These are phyloP conservation scores for Ernsta delagoae DNA, from an alignment of 2,888 invertebrate species.

Conservation along the genomic window DNA sequence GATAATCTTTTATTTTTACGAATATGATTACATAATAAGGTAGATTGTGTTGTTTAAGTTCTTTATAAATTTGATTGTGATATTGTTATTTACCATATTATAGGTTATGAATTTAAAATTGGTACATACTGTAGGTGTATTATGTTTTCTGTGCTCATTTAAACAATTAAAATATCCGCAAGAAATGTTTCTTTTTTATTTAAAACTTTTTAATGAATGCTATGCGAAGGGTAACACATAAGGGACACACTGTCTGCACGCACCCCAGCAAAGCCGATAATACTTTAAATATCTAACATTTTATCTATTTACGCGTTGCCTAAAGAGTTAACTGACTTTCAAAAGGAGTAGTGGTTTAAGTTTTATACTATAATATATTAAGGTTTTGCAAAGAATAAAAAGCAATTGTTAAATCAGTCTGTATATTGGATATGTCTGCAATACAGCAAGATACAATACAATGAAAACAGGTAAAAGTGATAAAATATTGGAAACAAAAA, in stretches of 20 bases:
- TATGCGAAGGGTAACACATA: no score
- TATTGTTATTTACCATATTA: conserved; percentile 27
- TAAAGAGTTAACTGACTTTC: no score
- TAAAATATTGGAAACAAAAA: conserved; percentile 85
- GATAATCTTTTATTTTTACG: conserved; percentile 25
- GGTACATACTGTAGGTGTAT: conserved; percentile 3
- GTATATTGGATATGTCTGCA: conserved; percentile 86
- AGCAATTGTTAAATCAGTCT: conserved; percentile 79
- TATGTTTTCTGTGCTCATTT: conserved; percentile 27
- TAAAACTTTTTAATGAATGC: no score
- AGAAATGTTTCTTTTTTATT: not conserved
- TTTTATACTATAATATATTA: not conserved
- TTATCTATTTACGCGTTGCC: no score
- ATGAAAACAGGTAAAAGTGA: conserved; percentile 83
- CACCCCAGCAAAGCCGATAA: no score
- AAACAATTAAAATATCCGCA: not conserved
- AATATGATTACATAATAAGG: not conserved
- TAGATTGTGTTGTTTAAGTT: conserved; percentile 24
- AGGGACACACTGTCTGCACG: no score
- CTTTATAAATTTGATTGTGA: conserved; percentile 31
- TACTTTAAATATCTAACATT: no score
- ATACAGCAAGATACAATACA: conserved; percentile 85
- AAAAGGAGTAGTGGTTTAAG: no score
- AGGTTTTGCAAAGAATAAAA: conserved; percentile 51
- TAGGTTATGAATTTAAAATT: conserved; percentile 4